These are phyloP conservation scores for Theodoxus fluviatilis DNA, from an alignment of 2,888 invertebrate genomes.

Conservation along the genomic window DNA sequence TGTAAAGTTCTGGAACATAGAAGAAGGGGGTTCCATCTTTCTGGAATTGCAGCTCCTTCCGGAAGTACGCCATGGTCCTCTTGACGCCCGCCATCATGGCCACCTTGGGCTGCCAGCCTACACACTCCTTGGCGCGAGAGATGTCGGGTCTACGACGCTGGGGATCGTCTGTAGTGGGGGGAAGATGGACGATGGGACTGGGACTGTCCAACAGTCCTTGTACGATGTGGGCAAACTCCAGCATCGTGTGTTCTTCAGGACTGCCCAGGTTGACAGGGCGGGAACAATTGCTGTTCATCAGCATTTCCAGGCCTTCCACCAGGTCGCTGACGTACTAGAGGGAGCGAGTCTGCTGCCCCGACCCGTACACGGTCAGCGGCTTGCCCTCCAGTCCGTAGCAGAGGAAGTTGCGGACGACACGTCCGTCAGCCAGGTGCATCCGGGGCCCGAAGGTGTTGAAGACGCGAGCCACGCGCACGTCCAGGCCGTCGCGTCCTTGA, in stretches of 20 bases:
- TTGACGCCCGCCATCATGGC: conserved; percentile 84
- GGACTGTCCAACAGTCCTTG: too few species aligned
- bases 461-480: neutral
- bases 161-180: too few species aligned
- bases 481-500: neutral
- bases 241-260: neutral
- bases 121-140: conserved; percentile 79
- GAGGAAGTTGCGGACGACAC: neutral
- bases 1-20: neutral
- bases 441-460: neutral
- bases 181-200: too few species aligned
- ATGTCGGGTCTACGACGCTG: conserved; percentile 94
- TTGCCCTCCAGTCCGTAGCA: neutral
- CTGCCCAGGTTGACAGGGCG: neutral
- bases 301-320: neutral
- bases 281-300: neutral
- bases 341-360: neutral
- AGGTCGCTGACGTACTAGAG: neutral
- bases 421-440: neutral
- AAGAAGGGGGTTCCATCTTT: neutral
- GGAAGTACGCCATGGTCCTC: conserved; percentile 92
- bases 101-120: conserved; percentile 93
- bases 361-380: neutral
- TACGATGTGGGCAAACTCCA: too few species aligned
- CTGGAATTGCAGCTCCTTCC: conserved; percentile 76